Percentiles rank a stretch among this genome's conserved stretches.
These are phyloP conservation scores for Pempheris klunzingeri DNA, from an alignment of 2,797 vertebrate species.

Conservation along the genomic window DNA sequence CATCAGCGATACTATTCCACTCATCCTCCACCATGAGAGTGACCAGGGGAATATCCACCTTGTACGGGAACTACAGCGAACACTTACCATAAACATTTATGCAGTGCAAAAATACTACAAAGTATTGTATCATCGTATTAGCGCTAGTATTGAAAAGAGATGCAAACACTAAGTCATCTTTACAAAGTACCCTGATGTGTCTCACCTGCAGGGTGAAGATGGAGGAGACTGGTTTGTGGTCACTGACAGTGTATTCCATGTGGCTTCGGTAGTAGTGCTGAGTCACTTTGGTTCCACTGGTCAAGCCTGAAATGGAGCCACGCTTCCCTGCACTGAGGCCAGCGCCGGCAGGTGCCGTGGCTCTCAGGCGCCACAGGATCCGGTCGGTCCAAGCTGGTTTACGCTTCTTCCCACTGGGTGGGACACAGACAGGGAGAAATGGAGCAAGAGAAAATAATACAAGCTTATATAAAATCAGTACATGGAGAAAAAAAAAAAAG, in stretches of 20 bases:
- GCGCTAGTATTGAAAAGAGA: not conserved
- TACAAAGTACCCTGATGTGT: not conserved
- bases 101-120: not conserved
- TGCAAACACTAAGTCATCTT: not conserved
- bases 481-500: not conserved
- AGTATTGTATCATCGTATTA: not conserved
- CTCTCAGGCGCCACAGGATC: slow-evolving; percentile 95
- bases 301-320: slow-evolving; percentile 79
- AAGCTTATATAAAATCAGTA: not conserved
- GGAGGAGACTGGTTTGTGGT: slow-evolving; percentile 97
- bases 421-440: slow-evolving; percentile 16
- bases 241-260: slow-evolving; percentile 94
- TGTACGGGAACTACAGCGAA: slow-evolving; percentile 90
- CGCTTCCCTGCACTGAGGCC: slow-evolving; percentile 70
- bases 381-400: slow-evolving; percentile 99
- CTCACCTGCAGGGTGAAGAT: slow-evolving; percentile 95
- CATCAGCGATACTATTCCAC: slow-evolving; percentile 92
- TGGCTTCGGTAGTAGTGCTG: slow-evolving; percentile 95
- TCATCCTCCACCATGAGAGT: slow-evolving; percentile 93
- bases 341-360: slow-evolving; percentile 68
- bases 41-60: slow-evolving; percentile 89
- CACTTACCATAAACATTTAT: slow-evolving; percentile 5
- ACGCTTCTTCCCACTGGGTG: slow-evolving; percentile 93
- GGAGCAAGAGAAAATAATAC: not conserved
- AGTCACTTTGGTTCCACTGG: slow-evolving; percentile 86